Evolutionary conservation across 2,888 invertebrate species (phyloP), one percentile per base, ranked within the genome.

Genomic region (Rhagonycha lutea): DNA sequence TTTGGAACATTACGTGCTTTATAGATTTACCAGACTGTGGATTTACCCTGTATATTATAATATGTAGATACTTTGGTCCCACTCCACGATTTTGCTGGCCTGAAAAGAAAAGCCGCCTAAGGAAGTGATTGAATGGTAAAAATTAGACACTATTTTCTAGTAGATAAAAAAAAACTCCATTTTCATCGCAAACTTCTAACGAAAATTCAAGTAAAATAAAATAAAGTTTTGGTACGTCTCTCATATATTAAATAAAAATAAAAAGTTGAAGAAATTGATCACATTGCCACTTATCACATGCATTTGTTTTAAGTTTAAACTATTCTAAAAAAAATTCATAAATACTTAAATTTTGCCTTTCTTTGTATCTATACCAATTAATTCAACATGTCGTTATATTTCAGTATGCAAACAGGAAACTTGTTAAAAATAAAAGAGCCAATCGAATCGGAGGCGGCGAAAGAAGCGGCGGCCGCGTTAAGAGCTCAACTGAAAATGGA

Each of bases 401-500:
- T 71, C 72, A 81, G 79, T 70, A 82, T 81, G 80, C 80, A 80
- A 70, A 70, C 75, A 61, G 76, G 78, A 23, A 77, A 79, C 29
- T 73, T 77, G 18, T 23, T 79, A 14, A 75, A 75, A 68, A 14
- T 72, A n/a, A 74, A 71, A 62, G 69, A 67, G 23, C 73, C 78
- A 2, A 67, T 73, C 18, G 24, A 69, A 14, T 60, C 78, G 7
- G 79, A 74, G 47, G 69, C 63, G 14, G 77, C 79, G 5, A 79
- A 79, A 70, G 79, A 83, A 77, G 82, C 80, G 61, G 80, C 82
- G 65, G 86, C 85, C 62, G 85, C 83, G 14, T 78, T 87, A 68
- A 82, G 86, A 77, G 85, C 86, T 12, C 90, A 93, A 89, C 83
- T 93, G 0, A 91, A 92, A 83, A 88, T 90, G 70, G 93, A 94